phyloP scores from a whole-genome alignment of 1,140 invertebrate genomes.

The Hylaeus volcanicus region DNA sequence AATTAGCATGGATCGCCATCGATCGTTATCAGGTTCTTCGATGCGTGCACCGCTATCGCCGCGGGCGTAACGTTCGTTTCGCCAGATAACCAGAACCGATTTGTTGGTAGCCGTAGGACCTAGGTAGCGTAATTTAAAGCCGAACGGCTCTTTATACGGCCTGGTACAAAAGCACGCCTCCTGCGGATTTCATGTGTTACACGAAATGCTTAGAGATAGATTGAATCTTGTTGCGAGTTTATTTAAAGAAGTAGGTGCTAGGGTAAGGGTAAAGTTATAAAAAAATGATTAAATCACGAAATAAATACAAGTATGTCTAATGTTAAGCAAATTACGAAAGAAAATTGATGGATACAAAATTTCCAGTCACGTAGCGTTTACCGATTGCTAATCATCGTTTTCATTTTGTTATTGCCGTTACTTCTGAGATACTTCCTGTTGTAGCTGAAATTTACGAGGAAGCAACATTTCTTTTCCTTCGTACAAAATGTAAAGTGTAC shows the following conservation, averaged over 20 bases:
- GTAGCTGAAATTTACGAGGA: too few relatives aligned
- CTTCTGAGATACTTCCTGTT: too few relatives aligned
- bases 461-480: neutral
- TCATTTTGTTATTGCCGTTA: too few relatives aligned
- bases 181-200: conserved; percentile 9
- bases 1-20: conserved; percentile 36
- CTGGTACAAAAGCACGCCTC: neutral
- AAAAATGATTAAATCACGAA: too few relatives aligned
- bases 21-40: conserved; percentile 35
- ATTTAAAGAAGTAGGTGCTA: neutral
- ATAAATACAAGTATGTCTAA: too few relatives aligned
- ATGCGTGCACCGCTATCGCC: neutral
- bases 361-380: too few relatives aligned
- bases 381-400: too few relatives aligned
- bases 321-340: too few relatives aligned
- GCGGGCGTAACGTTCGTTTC: conserved; percentile 6
- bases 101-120: conserved; percentile 6
- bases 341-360: too few relatives aligned
- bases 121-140: conserved; percentile 3
- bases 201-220: neutral
- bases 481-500: too few relatives aligned
- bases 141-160: conserved; percentile 3
- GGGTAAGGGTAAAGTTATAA: too few relatives aligned
- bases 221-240: conserved; percentile 1
- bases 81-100: conserved; percentile 5